Base-by-base conservation (phyloP, 2,113 vertebrate genomes). In the Sander vitreus region DNA sequence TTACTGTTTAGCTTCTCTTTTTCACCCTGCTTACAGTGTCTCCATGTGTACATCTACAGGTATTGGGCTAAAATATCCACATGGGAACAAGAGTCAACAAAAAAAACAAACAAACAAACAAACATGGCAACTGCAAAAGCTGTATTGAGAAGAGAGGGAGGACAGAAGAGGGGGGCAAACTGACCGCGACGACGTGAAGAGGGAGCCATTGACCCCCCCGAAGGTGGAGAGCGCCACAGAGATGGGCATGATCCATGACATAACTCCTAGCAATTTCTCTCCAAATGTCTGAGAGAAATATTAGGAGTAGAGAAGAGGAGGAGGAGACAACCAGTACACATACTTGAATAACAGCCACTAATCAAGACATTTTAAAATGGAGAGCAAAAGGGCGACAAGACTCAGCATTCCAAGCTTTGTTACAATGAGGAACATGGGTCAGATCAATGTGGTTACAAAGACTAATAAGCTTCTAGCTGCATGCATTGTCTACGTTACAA, bases 171-270 rank as follows among this genome's bases (percentile, higher is more conserved):
- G 18, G 18, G 10, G 23, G 25, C n/a, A 72, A 70, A 90, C 88
- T 95, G 76, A 97, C 96, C 96, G 93, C 23, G 94, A 96, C 4
- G 95, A 96, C 15, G 96, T 96, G 88, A 96, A 93, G 78, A 95
- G 91, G 60, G 92, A 92, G 23, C 92, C 95, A 36, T 93, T 97
- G 67, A 97, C 96, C 18, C 96, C 96, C 67, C 96, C 96, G 39
- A 96, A 96, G 30, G 96, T 96, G 54, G 96, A 96, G 25, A 97
- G 90, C 4, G 96, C 96, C 36, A 97, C 96, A 2, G 96, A 96
- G 69, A 96, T 94, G 75, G 96, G 95, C 96, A 97, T 97, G 87
- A 97, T 94, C 96, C 96, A 97, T 54, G 96, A 95, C 95, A 97
- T 95, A 47, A 96, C 93, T 3, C 96, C 96, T 1, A 97, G 88